phyloP scores from a whole-genome alignment of 2,797 vertebrate genomes.

The Phylloscopus collybita region DNA sequence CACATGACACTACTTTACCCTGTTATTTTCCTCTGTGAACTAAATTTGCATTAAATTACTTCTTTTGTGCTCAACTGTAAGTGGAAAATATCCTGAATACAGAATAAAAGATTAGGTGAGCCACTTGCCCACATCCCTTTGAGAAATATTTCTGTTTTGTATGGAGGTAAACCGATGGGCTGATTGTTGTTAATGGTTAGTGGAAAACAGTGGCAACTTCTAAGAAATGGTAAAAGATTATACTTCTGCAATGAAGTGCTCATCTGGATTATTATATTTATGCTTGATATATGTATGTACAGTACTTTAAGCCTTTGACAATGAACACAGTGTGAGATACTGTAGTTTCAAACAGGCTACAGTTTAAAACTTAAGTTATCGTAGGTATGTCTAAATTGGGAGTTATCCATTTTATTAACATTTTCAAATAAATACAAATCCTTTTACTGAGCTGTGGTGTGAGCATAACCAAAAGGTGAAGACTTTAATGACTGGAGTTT shows the following conservation, averaged over 20 bases:
- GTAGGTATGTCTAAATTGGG: background rate
- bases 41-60: slow-evolving; percentile 20
- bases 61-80: background rate
- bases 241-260: background rate
- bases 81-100: background rate
- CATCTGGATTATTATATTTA: background rate
- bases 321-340: background rate
- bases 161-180: background rate
- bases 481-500: background rate
- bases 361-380: background rate
- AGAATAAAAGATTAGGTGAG: background rate
- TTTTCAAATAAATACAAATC: background rate
- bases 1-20: background rate
- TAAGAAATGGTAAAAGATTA: background rate
- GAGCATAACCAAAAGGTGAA: background rate
- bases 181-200: background rate
- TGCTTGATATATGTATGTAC: background rate
- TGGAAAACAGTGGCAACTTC: background rate
- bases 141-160: background rate
- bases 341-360: background rate
- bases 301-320: background rate
- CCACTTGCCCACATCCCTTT: background rate
- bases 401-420: background rate
- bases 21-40: slow-evolving; percentile 9
- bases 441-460: background rate